Base-by-base conservation (phyloP, 1,140 invertebrate genomes). In the Heliconius nattereri region DNA sequence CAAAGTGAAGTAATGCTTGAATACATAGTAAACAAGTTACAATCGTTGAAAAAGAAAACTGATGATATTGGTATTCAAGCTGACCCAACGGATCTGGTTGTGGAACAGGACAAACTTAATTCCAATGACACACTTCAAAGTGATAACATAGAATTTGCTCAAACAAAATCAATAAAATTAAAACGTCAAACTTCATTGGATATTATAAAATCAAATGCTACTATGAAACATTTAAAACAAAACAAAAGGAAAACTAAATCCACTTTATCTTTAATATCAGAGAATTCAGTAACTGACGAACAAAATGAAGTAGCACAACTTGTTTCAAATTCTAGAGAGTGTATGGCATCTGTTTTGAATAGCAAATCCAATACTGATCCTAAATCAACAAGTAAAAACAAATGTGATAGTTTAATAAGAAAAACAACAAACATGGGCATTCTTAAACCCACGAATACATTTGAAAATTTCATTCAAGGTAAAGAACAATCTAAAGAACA, bases 31-130 rank as follows among this genome's bases (percentile, higher is more conserved):
- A 66, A 66, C 16, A 29, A 66, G 13, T 26, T 66, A 66, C 29
- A 66, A 66, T 66, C 23, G 23, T n/a, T n/a, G n/a, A 11, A 66
- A 66, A 66, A 78, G 23, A 45, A 54, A 70, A 66, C 26, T 45
- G 40, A 71, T 49, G 70, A 76, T 76, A n/a, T 80, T n/a, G 75
- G 40, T 20, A 52, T 72, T 35, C 75, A 76, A 37, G 60, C 40
- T 45, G 66, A 37, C 26, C 23, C 70, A 20, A 49, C 11, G 32
- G 57, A 60, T 20, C 35, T 23, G 26, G 75, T 66, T 13, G 13
- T 29, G 3, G 60, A 26, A 66, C 9, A 66, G 8, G 60, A 29
- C 11, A 29, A 29, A 23, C 54, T 26, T 66, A 29, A 16, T 66
- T 23, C 26, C 11, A 66, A 66, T 66, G 3, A 66, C 26, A 13